phyloP scores from a whole-genome alignment of 2,888 invertebrate genomes.

The Dendrolimus pini region DNA sequence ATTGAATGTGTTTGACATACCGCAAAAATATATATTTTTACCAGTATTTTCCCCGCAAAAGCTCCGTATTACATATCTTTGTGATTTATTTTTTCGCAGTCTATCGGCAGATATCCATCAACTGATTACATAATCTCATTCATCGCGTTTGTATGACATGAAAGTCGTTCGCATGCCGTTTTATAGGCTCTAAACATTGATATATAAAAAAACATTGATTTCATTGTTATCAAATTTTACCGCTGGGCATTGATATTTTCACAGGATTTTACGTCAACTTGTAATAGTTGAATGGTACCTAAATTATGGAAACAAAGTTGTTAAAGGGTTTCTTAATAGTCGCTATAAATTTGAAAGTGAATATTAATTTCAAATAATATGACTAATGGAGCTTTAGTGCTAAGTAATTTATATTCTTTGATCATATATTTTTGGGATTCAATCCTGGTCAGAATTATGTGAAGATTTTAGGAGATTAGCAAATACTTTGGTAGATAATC shows the following conservation, averaged over 20 bases:
- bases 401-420: too few relatives aligned
- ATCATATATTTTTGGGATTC: too few relatives aligned
- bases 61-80: background rate
- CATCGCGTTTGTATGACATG: background rate
- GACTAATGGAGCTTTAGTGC: too few relatives aligned
- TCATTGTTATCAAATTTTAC: conserved; percentile 5
- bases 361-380: too few relatives aligned
- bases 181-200: conserved; percentile 6
- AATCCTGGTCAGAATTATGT: too few relatives aligned
- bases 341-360: background rate
- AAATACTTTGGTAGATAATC: too few relatives aligned
- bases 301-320: too few relatives aligned
- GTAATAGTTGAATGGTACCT: too few relatives aligned
- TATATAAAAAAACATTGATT: conserved; percentile 5
- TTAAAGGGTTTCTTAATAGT: background rate
- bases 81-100: conserved; percentile 3
- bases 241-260: background rate
- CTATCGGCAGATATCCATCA: conserved; percentile 3
- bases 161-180: conserved; percentile 1
- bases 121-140: conserved; percentile 4
- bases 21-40: background rate
- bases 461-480: too few relatives aligned
- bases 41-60: background rate
- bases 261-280: too few relatives aligned
- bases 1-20: background rate